These are phyloP conservation scores for Netelia inedita DNA, from an alignment of 2,888 invertebrate genomes.

Conservation along the genomic window DNA sequence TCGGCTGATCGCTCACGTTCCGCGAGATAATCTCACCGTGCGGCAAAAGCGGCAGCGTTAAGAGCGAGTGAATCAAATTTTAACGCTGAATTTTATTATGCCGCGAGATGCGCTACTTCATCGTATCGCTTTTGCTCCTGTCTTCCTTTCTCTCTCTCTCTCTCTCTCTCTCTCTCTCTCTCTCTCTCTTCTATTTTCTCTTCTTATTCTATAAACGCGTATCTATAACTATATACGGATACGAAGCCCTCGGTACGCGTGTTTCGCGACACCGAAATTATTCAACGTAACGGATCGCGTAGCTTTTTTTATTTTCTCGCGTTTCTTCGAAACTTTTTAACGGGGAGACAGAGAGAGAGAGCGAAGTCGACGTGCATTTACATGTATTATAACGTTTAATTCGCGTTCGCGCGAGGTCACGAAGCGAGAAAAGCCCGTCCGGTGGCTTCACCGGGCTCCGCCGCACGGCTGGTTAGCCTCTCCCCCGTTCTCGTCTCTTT, in stretches of 20 bases:
- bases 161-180: too few species aligned
- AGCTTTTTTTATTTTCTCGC: slow-evolving; percentile 15
- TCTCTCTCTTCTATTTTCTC: background rate
- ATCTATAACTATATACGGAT: too few species aligned
- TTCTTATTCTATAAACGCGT: background rate
- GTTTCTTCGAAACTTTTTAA: slow-evolving; percentile 27
- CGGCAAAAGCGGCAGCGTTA: slow-evolving; percentile 39
- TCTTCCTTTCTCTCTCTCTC: background rate
- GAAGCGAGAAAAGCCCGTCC: slow-evolving; percentile 11
- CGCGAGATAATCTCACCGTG: slow-evolving; percentile 69
- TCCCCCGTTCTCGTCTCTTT: slow-evolving; percentile 22
- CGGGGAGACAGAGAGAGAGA: background rate
- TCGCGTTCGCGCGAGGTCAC: slow-evolving; percentile 8
- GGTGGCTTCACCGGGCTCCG: background rate
- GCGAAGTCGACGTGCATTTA: background rate
- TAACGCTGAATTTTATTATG: slow-evolving; percentile 56
- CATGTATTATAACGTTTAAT: slow-evolving; percentile 22
- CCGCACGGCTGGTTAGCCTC: background rate
- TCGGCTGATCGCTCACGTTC: slow-evolving; percentile 47
- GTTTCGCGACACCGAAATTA: slow-evolving; percentile 34
- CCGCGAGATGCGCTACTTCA: slow-evolving; percentile 31
- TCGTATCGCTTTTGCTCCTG: background rate
- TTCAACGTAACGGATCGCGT: slow-evolving; percentile 6
- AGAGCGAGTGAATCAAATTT: slow-evolving; percentile 50
- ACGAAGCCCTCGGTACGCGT: slow-evolving; percentile 10